phyloP scores from a whole-genome alignment of 2,797 vertebrate genomes.

The Sitta carolinensis region DNA sequence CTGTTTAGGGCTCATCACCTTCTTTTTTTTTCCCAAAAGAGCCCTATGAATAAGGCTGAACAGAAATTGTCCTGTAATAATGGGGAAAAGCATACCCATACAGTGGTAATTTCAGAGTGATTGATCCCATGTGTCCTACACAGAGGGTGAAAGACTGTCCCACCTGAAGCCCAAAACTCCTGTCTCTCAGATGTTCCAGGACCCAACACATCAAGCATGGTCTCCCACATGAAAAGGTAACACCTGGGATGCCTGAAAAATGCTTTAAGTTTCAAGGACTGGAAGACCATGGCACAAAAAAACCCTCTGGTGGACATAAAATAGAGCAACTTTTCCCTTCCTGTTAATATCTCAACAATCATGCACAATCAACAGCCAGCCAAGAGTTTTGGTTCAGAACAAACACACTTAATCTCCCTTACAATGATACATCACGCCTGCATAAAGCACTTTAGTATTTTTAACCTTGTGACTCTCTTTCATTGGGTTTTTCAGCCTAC shows the following conservation, averaged over 20 bases:
- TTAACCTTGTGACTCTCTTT: conserved; percentile 13
- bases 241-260: not conserved
- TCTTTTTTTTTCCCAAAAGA: not conserved
- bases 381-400: not conserved
- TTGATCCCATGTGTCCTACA: not conserved
- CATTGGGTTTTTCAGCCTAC: not conserved
- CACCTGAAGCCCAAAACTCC: not conserved
- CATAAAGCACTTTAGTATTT: conserved; percentile 26
- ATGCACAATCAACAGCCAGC: not conserved
- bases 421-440: not conserved
- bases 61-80: not conserved
- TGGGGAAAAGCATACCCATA: not conserved
- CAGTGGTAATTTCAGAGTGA: not conserved
- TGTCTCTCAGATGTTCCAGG: not conserved
- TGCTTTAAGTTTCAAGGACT: not conserved
- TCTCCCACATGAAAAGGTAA: not conserved
- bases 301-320: accelerated
- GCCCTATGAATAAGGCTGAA: accelerated
- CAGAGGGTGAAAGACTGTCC: not conserved
- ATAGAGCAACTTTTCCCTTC: not conserved
- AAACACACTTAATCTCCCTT: not conserved
- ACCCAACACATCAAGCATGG: not conserved
- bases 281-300: not conserved
- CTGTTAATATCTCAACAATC: not conserved
- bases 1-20: not conserved